Evolutionary conservation across 2,113 vertebrate species (phyloP).

Genomic region (Aegotheles bennettii): DNA sequence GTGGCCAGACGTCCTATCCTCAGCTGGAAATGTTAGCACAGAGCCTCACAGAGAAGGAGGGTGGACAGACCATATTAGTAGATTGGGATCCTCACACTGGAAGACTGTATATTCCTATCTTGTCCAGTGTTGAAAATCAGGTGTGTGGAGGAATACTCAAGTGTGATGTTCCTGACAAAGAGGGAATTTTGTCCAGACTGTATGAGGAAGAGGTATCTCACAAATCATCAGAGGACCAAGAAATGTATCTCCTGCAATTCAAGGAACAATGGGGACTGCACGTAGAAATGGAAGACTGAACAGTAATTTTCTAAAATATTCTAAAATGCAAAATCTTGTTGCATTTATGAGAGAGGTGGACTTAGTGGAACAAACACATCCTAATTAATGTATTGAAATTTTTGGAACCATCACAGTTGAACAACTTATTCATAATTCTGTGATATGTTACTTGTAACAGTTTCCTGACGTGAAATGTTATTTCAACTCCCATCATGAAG

Average conservation of each 20-base stretch:
- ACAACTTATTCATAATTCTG: not conserved
- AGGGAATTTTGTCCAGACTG: slow-evolving; percentile 65
- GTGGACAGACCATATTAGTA: slow-evolving; percentile 30
- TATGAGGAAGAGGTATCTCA: slow-evolving; percentile 32
- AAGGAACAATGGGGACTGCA: slow-evolving; percentile 75
- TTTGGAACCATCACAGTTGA: not conserved
- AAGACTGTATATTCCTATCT: slow-evolving; percentile 64
- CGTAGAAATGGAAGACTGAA: slow-evolving; percentile 68
- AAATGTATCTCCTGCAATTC: slow-evolving; percentile 66
- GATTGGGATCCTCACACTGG: slow-evolving; percentile 73
- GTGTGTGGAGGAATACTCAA: not conserved
- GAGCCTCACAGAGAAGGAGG: not conserved
- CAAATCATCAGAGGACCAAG: slow-evolving; percentile 43
- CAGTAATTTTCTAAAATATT: not conserved
- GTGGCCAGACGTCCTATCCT: not conserved
- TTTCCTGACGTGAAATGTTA: not conserved
- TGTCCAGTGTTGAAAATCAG: slow-evolving; percentile 23
- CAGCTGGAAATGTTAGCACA: not conserved
- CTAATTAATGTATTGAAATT: not conserved
- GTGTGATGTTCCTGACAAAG: not conserved
- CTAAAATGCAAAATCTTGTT: not conserved
- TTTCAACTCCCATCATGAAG: not conserved
- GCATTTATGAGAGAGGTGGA: not conserved
- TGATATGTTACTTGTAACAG: not conserved
- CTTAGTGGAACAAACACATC: not conserved